A percentile compares a stretch with the other conserved stretches of the same genome.
Evolutionary conservation across 2,113 vertebrate genomes (phyloP).

Genomic region (Strix uralensis): DNA sequence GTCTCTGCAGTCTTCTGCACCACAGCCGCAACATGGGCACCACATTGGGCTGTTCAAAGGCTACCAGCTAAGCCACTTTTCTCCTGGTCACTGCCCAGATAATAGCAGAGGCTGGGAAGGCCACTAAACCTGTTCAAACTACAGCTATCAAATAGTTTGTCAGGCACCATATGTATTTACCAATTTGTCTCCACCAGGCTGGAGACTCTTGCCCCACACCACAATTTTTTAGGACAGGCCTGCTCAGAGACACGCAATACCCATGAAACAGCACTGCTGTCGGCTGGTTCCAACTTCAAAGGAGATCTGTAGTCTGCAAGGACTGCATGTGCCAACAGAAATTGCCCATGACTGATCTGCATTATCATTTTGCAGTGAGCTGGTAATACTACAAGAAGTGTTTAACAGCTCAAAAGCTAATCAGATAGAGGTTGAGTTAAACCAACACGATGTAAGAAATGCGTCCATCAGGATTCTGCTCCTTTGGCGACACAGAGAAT

Average conservation of each 20-base stretch:
- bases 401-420: constrained; percentile 27
- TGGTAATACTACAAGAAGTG: constrained; percentile 5
- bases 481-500: not conserved
- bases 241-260: not conserved
- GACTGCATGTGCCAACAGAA: not conserved
- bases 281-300: not conserved
- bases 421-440: constrained; percentile 17
- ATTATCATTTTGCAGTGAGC: constrained; percentile 1
- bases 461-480: not conserved
- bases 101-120: not conserved
- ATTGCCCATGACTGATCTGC: not conserved
- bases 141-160: not conserved
- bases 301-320: not conserved
- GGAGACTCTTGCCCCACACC: not conserved
- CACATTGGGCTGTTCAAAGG: not conserved
- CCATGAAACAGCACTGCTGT: not conserved
- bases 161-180: not conserved
- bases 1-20: not conserved
- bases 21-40: not conserved
- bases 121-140: not conserved
- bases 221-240: not conserved
- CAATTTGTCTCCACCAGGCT: not conserved
- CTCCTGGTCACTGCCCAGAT: not conserved
- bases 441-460: not conserved
- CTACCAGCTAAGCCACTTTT: not conserved